These are phyloP conservation scores for Podarcis siculus DNA, from an alignment of 2,797 vertebrate genomes.

Conservation along the genomic window DNA sequence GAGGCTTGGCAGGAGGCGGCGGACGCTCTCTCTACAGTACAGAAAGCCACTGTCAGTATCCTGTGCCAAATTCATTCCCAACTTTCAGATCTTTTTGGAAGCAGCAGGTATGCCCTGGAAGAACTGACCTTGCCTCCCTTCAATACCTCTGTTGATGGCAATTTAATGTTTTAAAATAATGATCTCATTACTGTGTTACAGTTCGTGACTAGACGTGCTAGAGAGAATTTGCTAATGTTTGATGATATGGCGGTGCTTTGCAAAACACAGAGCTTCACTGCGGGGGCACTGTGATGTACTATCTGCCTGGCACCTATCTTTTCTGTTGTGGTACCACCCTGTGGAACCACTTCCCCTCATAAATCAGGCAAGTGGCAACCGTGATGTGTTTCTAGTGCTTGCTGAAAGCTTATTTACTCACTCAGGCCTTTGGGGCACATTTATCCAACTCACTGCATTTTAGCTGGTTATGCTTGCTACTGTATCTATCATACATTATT, in stretches of 20 bases:
- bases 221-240: not conserved
- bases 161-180: not conserved
- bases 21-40: constrained; percentile 85
- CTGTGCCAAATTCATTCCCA: not conserved
- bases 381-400: too few relatives aligned
- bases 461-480: too few relatives aligned
- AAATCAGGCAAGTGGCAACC: too few relatives aligned
- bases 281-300: not conserved
- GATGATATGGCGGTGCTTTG: not conserved
- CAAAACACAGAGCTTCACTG: not conserved
- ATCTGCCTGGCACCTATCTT: not conserved
- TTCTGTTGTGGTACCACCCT: not conserved
- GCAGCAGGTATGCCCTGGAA: not conserved
- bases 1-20: constrained; percentile 83
- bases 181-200: not conserved
- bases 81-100: not conserved
- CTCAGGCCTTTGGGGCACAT: too few relatives aligned
- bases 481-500: too few relatives aligned
- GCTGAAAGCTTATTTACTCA: too few relatives aligned
- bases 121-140: not conserved
- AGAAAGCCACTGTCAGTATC: constrained; percentile 31
- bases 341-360: too few relatives aligned
- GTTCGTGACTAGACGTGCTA: not conserved
- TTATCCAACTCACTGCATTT: too few relatives aligned
- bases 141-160: not conserved